phyloP scores from a whole-genome alignment of 2,797 vertebrate species.

The Tokudaia tokunoshimensis region DNA sequence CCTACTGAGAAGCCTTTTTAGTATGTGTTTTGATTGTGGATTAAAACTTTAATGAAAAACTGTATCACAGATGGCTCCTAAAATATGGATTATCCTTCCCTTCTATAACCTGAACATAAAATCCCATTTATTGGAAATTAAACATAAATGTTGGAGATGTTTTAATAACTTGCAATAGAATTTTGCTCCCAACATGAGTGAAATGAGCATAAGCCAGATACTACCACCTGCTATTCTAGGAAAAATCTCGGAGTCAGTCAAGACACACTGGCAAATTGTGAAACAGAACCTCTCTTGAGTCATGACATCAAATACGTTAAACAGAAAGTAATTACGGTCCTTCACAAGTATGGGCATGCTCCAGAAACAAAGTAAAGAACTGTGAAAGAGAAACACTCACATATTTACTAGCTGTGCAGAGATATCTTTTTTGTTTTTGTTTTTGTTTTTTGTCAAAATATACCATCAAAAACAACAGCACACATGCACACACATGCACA shows the following conservation, averaged over 20 bases:
- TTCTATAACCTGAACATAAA: not conserved
- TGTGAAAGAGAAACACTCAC: not conserved
- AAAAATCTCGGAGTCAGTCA: constrained; percentile 8
- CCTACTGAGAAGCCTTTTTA: not conserved
- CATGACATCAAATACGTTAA: not conserved
- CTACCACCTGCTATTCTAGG: not conserved
- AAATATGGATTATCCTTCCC: not conserved
- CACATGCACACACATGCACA: not conserved
- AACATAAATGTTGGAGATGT: not conserved
- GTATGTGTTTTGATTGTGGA: not conserved
- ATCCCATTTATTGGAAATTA: not conserved
- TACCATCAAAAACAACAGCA: not conserved
- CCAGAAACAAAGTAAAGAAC: not conserved
- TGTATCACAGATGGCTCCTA: not conserved
- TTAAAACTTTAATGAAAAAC: not conserved
- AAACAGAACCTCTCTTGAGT: not conserved
- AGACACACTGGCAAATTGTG: constrained; percentile 40
- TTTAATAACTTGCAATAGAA: not conserved
- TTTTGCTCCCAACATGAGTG: not conserved
- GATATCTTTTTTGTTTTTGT: not conserved
- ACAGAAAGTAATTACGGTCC: not conserved
- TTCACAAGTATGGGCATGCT: not conserved
- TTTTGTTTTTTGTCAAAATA: not conserved
- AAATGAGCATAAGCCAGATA: not conserved
- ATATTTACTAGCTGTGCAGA: not conserved